phyloP scores from a whole-genome alignment of 2,888 invertebrate genomes.

The Xanthia icteritia region DNA sequence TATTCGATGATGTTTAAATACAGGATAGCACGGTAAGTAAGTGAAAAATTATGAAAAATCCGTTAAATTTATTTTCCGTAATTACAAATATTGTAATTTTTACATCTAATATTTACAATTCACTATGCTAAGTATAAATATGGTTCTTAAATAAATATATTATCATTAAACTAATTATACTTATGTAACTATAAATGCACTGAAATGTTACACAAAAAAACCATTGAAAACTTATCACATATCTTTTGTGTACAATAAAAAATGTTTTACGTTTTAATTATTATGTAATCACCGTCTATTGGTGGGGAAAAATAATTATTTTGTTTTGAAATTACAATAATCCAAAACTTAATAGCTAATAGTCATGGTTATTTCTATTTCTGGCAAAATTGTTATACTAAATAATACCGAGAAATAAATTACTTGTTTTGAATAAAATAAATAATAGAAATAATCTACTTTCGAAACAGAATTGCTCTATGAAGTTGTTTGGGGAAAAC shows the following conservation, averaged over 20 bases:
- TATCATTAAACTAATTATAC: conserved; percentile 67
- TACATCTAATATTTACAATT: conserved; percentile 87
- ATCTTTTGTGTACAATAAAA: conserved; percentile 83
- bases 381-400: conserved; percentile 76
- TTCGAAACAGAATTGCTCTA: conserved; percentile 48
- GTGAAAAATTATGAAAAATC: conserved; percentile 66
- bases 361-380: conserved; percentile 78
- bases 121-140: conserved; percentile 83
- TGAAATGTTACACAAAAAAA: conserved; percentile 82
- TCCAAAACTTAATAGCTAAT: conserved; percentile 72
- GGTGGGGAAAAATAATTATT: conserved; percentile 78
- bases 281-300: conserved; percentile 70
- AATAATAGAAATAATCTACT: conserved; percentile 52
- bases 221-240: conserved; percentile 86
- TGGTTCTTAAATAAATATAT: conserved; percentile 85
- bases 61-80: conserved; percentile 82
- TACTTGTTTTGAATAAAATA: conserved; percentile 50
- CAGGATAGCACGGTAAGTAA: not conserved
- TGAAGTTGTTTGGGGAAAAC: conserved; percentile 19
- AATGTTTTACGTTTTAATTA: conserved; percentile 63
- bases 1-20: not conserved
- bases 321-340: conserved; percentile 58
- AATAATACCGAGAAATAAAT: conserved; percentile 63
- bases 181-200: conserved; percentile 84
- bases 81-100: conserved; percentile 88